A percentile compares a stretch with the other conserved stretches of the same genome.
Evolutionary conservation across 2,113 vertebrate species (phyloP).

Genomic region (Labrus mixtus): DNA sequence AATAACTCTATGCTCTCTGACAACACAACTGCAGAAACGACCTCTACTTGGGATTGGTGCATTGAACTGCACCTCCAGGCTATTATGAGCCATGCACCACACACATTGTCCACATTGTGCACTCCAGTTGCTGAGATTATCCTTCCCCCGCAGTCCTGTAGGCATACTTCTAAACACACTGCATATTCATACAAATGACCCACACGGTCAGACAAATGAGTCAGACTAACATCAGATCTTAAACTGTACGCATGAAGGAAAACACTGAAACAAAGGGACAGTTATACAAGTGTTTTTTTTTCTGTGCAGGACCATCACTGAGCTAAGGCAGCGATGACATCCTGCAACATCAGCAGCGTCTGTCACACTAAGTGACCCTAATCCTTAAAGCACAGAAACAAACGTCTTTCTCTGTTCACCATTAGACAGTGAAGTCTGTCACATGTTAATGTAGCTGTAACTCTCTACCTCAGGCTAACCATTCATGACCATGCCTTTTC

Average conservation of each 20-base stretch:
- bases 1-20: constrained; percentile 7
- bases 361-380: too few relatives aligned
- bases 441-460: too few relatives aligned
- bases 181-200: constrained; percentile 23
- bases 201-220: constrained; percentile 20
- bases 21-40: constrained; percentile 55
- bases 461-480: too few relatives aligned
- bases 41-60: constrained; percentile 73
- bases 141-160: constrained; percentile 20
- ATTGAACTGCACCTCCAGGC: constrained; percentile 67
- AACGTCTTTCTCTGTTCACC: too few relatives aligned
- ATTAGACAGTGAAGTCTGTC: too few relatives aligned
- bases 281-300: too few relatives aligned
- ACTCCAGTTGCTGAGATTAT: constrained; percentile 43
- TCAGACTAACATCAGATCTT: background rate
- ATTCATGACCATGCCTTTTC: too few relatives aligned
- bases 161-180: constrained; percentile 20
- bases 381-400: too few relatives aligned
- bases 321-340: too few relatives aligned
- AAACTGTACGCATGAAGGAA: background rate
- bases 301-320: too few relatives aligned
- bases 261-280: background rate
- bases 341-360: too few relatives aligned
- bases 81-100: constrained; percentile 52
- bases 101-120: constrained; percentile 63